Evolutionary conservation across 2,797 vertebrate genomes (phyloP).

Genomic region (Sebastes trivittatus): DNA sequence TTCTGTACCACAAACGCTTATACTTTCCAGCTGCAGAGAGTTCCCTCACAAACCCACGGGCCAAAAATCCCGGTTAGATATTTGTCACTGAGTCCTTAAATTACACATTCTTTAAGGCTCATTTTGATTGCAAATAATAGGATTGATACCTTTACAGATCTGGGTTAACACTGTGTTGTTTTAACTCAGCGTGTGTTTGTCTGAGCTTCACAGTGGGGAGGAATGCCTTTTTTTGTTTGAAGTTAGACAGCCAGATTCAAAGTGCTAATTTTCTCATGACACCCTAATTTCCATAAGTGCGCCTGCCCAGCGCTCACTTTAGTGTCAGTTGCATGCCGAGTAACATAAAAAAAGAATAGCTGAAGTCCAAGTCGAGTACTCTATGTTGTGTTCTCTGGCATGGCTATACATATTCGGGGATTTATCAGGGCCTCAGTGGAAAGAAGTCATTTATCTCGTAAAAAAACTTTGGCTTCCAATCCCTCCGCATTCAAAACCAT

Average conservation of each 20-base stretch:
- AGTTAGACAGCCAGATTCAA: conserved; percentile 6
- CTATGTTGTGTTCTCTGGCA: conserved; percentile 32
- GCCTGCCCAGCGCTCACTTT: neutral
- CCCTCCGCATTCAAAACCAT: conserved; percentile 14
- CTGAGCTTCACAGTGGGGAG: neutral
- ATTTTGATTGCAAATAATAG: neutral
- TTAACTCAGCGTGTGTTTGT: neutral
- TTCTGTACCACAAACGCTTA: conserved; percentile 33
- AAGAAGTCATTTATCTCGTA: conserved; percentile 34
- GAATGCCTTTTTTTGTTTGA: neutral
- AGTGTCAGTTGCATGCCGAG: conserved; percentile 3
- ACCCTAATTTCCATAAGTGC: conserved; percentile 27
- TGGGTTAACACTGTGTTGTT: neutral
- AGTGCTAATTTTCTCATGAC: conserved; percentile 38
- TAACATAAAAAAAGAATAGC: neutral
- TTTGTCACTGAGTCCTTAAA: conserved; percentile 15
- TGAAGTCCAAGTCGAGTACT: conserved; percentile 27
- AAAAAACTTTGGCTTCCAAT: conserved; percentile 21
- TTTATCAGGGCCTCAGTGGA: conserved; percentile 39
- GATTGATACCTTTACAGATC: neutral
- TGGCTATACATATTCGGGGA: conserved; percentile 11
- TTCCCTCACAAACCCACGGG: conserved; percentile 22
- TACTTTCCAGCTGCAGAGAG: conserved; percentile 47
- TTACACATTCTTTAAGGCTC: neutral
- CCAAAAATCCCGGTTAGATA: neutral